phyloP scores from a whole-genome alignment of 2,888 invertebrate species.

The Patella ulyssiponensis region DNA sequence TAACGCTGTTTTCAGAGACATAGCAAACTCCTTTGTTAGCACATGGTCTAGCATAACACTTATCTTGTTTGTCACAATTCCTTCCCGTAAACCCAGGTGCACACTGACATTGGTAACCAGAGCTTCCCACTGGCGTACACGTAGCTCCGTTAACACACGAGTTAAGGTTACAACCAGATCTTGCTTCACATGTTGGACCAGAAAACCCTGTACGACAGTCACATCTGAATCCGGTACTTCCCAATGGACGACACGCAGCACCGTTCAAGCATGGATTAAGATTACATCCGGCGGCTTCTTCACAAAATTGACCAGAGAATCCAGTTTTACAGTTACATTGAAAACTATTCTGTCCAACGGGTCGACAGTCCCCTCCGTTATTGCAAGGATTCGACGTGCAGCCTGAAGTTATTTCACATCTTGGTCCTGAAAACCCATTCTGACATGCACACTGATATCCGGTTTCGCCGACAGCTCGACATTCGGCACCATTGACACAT shows the following conservation, averaged over 20 bases:
- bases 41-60: slow-evolving; percentile 17
- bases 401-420: slow-evolving; percentile 7
- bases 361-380: slow-evolving; percentile 10
- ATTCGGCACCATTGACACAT: not conserved
- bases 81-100: not conserved
- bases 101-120: not conserved
- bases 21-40: slow-evolving; percentile 15
- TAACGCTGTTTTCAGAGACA: not conserved
- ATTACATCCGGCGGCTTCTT: not conserved
- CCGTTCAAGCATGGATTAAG: not conserved
- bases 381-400: slow-evolving; percentile 17
- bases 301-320: slow-evolving; percentile 9
- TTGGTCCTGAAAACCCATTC: slow-evolving; percentile 12
- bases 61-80: not conserved
- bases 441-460: slow-evolving; percentile 7
- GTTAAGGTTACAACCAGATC: not conserved
- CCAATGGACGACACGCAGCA: not conserved
- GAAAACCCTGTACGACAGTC: slow-evolving; percentile 15
- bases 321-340: slow-evolving; percentile 15
- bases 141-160: not conserved
- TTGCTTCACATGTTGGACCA: slow-evolving; percentile 19
- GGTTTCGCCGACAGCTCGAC: not conserved
- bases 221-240: slow-evolving; percentile 12
- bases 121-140: not conserved
- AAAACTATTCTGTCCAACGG: not conserved